phyloP scores from a whole-genome alignment of 92 coral and sea anemone genomes.

The Porites cylindrica region DNA sequence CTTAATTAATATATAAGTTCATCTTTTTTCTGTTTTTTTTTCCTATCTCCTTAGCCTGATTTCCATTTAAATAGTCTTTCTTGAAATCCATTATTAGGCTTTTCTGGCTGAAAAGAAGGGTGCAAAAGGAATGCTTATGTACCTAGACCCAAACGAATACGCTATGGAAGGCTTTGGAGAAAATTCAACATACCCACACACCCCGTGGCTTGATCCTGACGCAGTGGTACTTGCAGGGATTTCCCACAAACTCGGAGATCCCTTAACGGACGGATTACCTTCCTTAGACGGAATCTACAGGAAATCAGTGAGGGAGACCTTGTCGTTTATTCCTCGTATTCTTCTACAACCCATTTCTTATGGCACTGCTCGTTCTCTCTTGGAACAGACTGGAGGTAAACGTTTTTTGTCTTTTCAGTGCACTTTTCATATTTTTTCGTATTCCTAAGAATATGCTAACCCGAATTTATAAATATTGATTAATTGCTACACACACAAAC shows the following conservation, averaged over 20 bases:
- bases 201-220: conserved; percentile 77
- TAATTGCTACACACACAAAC: too few species aligned
- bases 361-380: conserved; percentile 70
- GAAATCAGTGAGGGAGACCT: conserved; percentile 41
- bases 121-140: conserved; percentile 72
- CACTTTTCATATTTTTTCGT: too few species aligned
- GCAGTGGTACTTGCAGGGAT: conserved; percentile 69
- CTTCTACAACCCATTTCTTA: conserved; percentile 93
- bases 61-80: neutral
- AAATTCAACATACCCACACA: conserved; percentile 69
- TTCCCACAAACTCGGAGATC: conserved; percentile 72
- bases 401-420: neutral
- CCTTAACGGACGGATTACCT: conserved; percentile 78
- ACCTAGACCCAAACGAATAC: conserved; percentile 71
- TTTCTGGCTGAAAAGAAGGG: conserved; percentile 53
- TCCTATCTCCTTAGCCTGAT: neutral
- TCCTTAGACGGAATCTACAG: conserved; percentile 81
- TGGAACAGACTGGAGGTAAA: conserved; percentile 82
- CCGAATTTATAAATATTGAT: too few species aligned
- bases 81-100: conserved; percentile 7
- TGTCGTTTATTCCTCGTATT: conserved; percentile 45
- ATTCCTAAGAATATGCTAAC: too few species aligned
- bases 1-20: too few species aligned
- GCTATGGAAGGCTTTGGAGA: conserved; percentile 59
- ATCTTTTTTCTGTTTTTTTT: too few species aligned